Conservation (phyloP, 2,888 invertebrate species). For the Brassicogethes aeneus region DNA sequence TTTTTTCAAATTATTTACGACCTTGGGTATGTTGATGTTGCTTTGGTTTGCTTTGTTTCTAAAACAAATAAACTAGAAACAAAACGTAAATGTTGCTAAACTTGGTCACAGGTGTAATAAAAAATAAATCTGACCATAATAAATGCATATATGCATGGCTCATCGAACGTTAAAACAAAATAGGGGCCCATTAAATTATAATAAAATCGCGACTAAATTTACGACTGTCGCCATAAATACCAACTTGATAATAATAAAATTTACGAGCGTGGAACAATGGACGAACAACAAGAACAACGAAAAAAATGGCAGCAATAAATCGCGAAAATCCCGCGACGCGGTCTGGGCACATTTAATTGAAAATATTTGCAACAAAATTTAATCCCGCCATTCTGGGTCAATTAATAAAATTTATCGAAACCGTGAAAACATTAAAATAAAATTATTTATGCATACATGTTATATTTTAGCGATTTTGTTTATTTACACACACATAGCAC, state of each 20-base stretch:
- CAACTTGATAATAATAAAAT: background rate
- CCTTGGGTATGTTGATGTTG: too few species aligned
- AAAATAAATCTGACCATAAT: too few species aligned
- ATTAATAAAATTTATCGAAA: constrained; percentile 18
- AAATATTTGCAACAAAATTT: background rate
- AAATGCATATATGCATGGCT: too few species aligned
- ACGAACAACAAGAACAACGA: background rate
- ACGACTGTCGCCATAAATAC: background rate
- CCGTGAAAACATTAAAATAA: constrained; percentile 11
- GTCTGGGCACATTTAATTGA: background rate
- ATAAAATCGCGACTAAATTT: constrained; percentile 1
- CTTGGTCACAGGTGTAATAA: too few species aligned
- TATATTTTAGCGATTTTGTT: too few species aligned
- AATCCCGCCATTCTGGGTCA: constrained; percentile 10
- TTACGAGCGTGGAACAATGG: background rate
- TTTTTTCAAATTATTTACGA: too few species aligned
- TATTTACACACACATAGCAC: too few species aligned
- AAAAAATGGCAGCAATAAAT: background rate
- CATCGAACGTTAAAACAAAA: too few species aligned
- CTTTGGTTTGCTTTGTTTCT: too few species aligned
- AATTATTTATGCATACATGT: constrained; percentile 5
- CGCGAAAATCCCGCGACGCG: background rate
- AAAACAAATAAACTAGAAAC: too few species aligned
- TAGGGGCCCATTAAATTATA: constrained; percentile 1
- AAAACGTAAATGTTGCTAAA: too few species aligned